phyloP scores from a whole-genome alignment of 2,113 vertebrate genomes.

The Clarias batrachus region DNA sequence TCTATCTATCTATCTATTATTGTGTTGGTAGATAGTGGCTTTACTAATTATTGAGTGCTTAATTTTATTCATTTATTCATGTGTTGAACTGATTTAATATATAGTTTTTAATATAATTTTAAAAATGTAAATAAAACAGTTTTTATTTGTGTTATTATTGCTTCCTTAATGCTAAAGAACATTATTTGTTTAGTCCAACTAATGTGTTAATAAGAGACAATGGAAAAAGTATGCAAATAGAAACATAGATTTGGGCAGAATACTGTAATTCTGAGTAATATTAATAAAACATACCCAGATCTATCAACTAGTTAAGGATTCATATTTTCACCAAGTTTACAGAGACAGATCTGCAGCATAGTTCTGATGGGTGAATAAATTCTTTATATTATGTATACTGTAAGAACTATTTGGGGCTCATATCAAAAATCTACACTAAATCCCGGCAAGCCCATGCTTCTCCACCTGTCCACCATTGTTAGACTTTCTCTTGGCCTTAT shows the following conservation, averaged over 20 bases:
- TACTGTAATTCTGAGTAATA: background rate
- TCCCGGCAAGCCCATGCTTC: background rate
- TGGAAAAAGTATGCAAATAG: background rate
- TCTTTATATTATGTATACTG: background rate
- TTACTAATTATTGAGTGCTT: no score
- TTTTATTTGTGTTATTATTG: background rate
- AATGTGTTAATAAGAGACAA: background rate
- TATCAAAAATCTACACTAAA: background rate
- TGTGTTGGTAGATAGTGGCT: background rate
- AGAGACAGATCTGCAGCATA: background rate
- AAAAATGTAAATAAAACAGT: no score
- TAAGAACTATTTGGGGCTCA: background rate
- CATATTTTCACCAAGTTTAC: background rate
- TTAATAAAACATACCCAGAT: background rate
- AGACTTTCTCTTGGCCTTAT: background rate
- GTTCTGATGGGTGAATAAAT: no score
- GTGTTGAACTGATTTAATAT: no score
- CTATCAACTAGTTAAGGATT: background rate
- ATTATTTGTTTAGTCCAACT: background rate
- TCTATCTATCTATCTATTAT: no score
- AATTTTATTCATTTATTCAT: no score
- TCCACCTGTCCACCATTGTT: conserved; percentile 24
- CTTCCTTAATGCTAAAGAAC: background rate
- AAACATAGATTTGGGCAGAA: background rate
- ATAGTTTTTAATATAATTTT: no score